Evolutionary conservation across 2,888 invertebrate genomes (phyloP).

Genomic region (Ectropis crepuscularia): DNA sequence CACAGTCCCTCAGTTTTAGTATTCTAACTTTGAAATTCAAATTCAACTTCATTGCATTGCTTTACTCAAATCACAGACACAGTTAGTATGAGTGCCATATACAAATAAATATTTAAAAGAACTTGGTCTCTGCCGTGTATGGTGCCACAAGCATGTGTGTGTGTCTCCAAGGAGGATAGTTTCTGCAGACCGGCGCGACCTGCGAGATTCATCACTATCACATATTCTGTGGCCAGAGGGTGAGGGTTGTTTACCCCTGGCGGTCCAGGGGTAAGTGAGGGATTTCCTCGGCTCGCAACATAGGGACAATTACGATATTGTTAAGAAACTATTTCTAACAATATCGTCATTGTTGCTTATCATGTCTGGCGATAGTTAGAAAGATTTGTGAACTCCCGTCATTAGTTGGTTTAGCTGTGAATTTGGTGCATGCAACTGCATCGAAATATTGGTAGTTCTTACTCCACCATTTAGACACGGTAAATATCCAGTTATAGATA

Average conservation of each 20-base stretch:
- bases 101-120: background rate
- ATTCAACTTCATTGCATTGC: too few relatives aligned
- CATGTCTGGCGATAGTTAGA: background rate
- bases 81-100: conserved; percentile 11
- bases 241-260: conserved; percentile 23
- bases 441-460: too few relatives aligned
- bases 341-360: background rate
- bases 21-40: too few relatives aligned
- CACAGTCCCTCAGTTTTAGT: too few relatives aligned
- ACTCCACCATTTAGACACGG: too few relatives aligned
- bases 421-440: too few relatives aligned
- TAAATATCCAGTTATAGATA: too few relatives aligned
- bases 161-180: conserved; percentile 49
- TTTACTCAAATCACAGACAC: background rate
- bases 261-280: conserved; percentile 3
- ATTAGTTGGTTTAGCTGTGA: too few relatives aligned
- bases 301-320: background rate
- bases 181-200: conserved; percentile 33
- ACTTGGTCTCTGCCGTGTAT: background rate
- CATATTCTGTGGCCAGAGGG: conserved; percentile 8
- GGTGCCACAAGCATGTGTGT: conserved; percentile 39
- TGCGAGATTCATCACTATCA: conserved; percentile 14
- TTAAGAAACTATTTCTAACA: background rate
- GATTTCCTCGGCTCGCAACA: conserved; percentile 9
- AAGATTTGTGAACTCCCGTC: too few relatives aligned